phyloP scores from a whole-genome alignment of 2,797 vertebrate species.

The Liasis olivaceus region DNA sequence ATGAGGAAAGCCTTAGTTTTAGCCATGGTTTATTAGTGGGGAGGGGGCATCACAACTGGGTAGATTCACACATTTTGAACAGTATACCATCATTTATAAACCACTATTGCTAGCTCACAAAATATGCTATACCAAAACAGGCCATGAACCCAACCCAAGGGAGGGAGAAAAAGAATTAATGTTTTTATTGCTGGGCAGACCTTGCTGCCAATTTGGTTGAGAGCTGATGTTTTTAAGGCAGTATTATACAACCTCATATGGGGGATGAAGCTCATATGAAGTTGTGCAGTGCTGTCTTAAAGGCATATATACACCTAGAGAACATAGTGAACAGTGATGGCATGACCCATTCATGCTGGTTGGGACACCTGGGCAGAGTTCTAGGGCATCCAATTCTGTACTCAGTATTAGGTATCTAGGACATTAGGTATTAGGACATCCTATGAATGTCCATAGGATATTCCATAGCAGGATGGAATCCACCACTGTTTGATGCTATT shows the following conservation, averaged over 20 bases:
- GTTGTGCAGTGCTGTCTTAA: not conserved
- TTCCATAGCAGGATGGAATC: not conserved
- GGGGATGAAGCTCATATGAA: not conserved
- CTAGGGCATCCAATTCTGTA: not conserved
- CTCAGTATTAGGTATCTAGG: not conserved
- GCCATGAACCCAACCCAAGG: not conserved
- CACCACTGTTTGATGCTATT: not conserved
- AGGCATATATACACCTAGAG: not conserved
- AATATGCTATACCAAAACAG: not conserved
- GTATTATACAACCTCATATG: not conserved
- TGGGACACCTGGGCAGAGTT: not conserved
- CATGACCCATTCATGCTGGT: not conserved
- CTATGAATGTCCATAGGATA: not conserved
- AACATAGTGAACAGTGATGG: not conserved
- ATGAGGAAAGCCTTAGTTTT: not conserved
- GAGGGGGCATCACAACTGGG: not conserved
- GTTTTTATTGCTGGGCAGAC: not conserved
- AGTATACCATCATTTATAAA: not conserved
- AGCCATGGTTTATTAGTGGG: not conserved
- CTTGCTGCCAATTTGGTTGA: not conserved
- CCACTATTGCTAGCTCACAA: not conserved
- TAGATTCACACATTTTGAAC: not conserved
- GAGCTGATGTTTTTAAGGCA: not conserved
- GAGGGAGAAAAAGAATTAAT: not conserved
- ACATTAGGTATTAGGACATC: too few species aligned